A percentile compares a stretch with the other conserved stretches of the same genome.
These are phyloP conservation scores for Coelinius sp. DNA, from an alignment of 2,888 invertebrate genomes.

Conservation along the genomic window DNA sequence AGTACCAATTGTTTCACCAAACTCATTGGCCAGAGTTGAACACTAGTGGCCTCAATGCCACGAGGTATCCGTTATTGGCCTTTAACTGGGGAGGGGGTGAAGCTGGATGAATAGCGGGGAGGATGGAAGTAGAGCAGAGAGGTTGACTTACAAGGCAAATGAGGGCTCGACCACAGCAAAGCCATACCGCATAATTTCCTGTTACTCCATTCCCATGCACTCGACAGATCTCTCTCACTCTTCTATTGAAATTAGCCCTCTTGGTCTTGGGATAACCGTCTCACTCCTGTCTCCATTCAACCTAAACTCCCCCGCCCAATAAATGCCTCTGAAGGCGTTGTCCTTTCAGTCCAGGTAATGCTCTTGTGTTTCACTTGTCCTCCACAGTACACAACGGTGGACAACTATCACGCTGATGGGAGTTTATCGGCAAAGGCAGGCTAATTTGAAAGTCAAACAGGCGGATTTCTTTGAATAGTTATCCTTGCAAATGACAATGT, in stretches of 20 bases:
- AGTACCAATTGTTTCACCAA: constrained; percentile 10
- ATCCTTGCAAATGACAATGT: constrained; percentile 17
- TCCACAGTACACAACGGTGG: neutral
- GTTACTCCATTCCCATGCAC: constrained; percentile 6
- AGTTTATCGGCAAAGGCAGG: constrained; percentile 2
- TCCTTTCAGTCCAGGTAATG: constrained; percentile 3
- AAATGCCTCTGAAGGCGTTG: constrained; percentile 16
- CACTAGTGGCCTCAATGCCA: constrained; percentile 2
- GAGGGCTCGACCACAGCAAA: constrained; percentile 18
- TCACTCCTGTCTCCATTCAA: neutral
- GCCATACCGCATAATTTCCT: constrained; percentile 29
- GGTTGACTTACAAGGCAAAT: constrained; percentile 28
- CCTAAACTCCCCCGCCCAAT: neutral
- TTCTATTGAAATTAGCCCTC: neutral
- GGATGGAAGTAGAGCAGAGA: neutral
- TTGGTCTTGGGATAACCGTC: constrained; percentile 1
- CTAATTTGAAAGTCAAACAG: constrained; percentile 22
- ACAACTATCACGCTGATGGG: neutral
- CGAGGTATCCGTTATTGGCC: constrained; percentile 22
- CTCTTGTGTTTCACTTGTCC: constrained; percentile 11
- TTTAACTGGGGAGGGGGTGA: neutral
- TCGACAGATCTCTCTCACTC: neutral
- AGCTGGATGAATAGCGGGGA: neutral
- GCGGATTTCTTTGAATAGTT: neutral
- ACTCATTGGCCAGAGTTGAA: constrained; percentile 4